Conservation (phyloP, 2,113 vertebrate genomes). For the Rutilus rutilus region DNA sequence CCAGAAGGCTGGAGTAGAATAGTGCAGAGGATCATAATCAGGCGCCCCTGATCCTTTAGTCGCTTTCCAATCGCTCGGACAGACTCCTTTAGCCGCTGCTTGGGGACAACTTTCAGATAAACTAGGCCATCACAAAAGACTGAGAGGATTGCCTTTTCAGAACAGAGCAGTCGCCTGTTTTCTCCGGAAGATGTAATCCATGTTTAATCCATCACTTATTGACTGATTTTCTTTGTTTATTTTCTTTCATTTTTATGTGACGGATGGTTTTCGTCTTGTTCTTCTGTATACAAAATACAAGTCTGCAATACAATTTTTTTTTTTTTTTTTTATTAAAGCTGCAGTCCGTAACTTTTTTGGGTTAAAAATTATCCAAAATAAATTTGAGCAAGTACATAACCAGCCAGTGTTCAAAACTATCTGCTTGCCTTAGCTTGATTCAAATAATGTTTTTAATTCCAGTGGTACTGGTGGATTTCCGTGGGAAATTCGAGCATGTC, state of each 20-base stretch:
- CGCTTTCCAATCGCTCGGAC: conserved; percentile 49
- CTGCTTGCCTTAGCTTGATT: too few relatives aligned
- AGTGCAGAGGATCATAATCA: conserved; percentile 48
- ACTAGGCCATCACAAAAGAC: conserved; percentile 49
- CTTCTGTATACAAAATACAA: conserved; percentile 20
- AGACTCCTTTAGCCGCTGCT: conserved; percentile 48
- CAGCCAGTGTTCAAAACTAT: too few relatives aligned
- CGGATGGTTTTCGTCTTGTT: background rate
- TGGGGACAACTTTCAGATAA: conserved; percentile 54
- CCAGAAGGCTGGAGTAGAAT: conserved; percentile 41
- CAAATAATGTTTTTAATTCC: too few relatives aligned
- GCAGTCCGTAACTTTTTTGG: too few relatives aligned
- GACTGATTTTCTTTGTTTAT: conserved; percentile 19
- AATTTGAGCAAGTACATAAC: too few relatives aligned
- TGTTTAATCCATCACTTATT: conserved; percentile 42
- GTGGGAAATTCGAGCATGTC: too few relatives aligned
- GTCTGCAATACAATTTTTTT: background rate
- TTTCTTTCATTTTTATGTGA: conserved; percentile 28
- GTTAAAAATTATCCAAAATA: too few relatives aligned
- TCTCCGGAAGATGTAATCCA: conserved; percentile 47
- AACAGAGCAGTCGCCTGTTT: conserved; percentile 44
- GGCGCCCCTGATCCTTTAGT: conserved; percentile 47
- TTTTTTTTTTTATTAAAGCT: too few relatives aligned
- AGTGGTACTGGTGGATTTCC: too few relatives aligned
- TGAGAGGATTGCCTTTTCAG: conserved; percentile 46